These are phyloP conservation scores for Sturnus vulgaris DNA, from an alignment of 2,113 vertebrate genomes.

Conservation along the genomic window DNA sequence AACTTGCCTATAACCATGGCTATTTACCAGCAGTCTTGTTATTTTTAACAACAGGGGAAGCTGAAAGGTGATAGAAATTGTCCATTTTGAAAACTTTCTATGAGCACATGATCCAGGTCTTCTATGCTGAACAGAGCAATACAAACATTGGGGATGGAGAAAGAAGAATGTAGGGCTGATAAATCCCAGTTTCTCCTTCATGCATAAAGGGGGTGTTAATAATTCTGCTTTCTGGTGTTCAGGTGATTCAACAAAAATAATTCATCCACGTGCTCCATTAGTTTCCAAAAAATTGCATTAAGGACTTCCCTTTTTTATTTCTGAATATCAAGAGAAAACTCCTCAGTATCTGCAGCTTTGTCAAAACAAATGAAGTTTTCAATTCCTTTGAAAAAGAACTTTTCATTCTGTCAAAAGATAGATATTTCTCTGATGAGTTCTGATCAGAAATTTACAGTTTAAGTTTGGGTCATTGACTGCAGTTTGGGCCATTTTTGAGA, in stretches of 20 bases:
- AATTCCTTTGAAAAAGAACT: background rate
- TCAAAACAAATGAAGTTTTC: background rate
- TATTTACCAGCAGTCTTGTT: background rate
- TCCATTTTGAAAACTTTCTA: too few relatives aligned
- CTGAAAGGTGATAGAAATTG: background rate
- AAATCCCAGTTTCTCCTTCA: background rate
- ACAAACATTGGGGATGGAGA: background rate
- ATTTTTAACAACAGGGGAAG: background rate
- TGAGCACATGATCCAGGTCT: background rate
- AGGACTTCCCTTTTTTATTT: background rate
- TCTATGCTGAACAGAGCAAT: background rate
- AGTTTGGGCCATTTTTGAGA: background rate
- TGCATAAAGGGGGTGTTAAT: background rate
- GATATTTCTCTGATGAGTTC: background rate
- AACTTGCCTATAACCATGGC: background rate
- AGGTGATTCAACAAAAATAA: background rate
- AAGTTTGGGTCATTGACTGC: background rate
- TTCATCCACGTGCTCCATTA: background rate
- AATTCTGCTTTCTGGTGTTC: background rate
- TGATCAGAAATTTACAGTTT: background rate
- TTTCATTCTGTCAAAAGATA: background rate
- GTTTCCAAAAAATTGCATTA: background rate
- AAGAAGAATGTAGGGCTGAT: background rate
- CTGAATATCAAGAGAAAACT: background rate
- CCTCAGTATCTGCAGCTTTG: background rate